Conservation (phyloP, 2,888 invertebrate genomes). For the Coleophora flavipennella region DNA sequence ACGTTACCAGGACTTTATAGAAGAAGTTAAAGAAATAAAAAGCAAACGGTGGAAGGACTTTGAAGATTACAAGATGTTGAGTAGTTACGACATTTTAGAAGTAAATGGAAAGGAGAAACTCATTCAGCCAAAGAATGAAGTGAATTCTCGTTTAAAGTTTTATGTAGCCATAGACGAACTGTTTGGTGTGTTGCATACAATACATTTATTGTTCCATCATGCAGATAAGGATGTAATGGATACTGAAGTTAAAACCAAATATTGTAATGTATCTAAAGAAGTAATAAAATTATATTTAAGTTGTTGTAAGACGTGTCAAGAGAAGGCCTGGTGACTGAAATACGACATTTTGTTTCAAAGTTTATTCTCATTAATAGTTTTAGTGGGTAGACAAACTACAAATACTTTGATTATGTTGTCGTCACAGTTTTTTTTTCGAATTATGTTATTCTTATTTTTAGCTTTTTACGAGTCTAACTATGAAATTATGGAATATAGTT, state of each 20-base stretch:
- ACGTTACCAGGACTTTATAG: constrained; percentile 42
- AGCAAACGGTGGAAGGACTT: constrained; percentile 33
- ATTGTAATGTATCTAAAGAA: constrained; percentile 55
- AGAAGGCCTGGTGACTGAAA: constrained; percentile 8
- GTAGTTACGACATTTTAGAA: constrained; percentile 41
- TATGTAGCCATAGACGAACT: constrained; percentile 43
- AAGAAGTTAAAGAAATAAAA: constrained; percentile 39
- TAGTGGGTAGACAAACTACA: no score
- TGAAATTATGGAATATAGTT: no score
- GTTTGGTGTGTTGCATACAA: constrained; percentile 48
- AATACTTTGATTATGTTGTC: no score
- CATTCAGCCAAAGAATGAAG: constrained; percentile 35
- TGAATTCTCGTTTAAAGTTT: constrained; percentile 31
- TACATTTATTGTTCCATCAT: constrained; percentile 48
- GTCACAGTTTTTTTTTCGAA: no score
- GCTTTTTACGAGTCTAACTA: no score
- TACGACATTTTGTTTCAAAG: constrained; percentile 6
- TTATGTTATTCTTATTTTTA: no score
- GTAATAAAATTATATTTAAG: constrained; percentile 47
- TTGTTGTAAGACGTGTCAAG: constrained; percentile 38
- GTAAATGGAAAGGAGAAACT: constrained; percentile 34
- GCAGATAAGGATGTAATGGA: constrained; percentile 40
- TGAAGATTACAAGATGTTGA: constrained; percentile 46
- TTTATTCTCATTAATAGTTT: no score
- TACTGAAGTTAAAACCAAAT: constrained; percentile 41